Percentiles rank a stretch among this genome's conserved stretches.
Evolutionary conservation across 1,140 invertebrate species (phyloP).

Genomic region (Drosophila quadrilineata): DNA sequence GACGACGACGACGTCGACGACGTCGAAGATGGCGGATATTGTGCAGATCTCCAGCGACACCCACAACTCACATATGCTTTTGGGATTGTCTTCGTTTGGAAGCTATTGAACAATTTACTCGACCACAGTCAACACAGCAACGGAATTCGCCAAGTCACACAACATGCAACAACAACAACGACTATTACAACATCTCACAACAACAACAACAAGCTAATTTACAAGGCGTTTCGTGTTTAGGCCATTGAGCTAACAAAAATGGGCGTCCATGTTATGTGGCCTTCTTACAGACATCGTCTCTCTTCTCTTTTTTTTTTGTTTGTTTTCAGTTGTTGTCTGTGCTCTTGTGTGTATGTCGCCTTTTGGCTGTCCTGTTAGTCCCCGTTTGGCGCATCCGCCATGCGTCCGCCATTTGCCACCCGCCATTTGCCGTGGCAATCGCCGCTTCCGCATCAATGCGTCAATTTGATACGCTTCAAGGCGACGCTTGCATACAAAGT

Average conservation of each 20-base stretch:
- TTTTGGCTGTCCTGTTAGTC: background rate
- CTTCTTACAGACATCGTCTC: slow-evolving; percentile 31
- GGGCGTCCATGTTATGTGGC: slow-evolving; percentile 54
- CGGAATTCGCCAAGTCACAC: slow-evolving; percentile 60
- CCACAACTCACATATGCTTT: background rate
- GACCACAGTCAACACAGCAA: slow-evolving; percentile 24
- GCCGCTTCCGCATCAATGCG: slow-evolving; percentile 75
- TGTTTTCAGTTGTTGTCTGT: slow-evolving; percentile 18
- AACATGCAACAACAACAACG: slow-evolving; percentile 32
- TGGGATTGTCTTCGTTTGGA: slow-evolving; percentile 3
- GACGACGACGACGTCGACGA: no score
- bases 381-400: slow-evolving; percentile 43
- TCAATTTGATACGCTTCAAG: slow-evolving; percentile 51
- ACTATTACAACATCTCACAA: slow-evolving; percentile 36
- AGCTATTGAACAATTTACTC: slow-evolving; percentile 58
- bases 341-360: background rate
- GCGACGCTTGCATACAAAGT: slow-evolving; percentile 46
- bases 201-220: slow-evolving; percentile 64
- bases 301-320: background rate
- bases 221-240: slow-evolving; percentile 65
- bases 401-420: slow-evolving; percentile 30
- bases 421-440: slow-evolving; percentile 62
- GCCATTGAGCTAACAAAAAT: slow-evolving; percentile 64
- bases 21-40: no score
- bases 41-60: background rate